A percentile compares a stretch with the other conserved stretches of the same genome.
These are phyloP conservation scores for Panurus biarmicus DNA, from an alignment of 2,113 vertebrate species.

Conservation along the genomic window DNA sequence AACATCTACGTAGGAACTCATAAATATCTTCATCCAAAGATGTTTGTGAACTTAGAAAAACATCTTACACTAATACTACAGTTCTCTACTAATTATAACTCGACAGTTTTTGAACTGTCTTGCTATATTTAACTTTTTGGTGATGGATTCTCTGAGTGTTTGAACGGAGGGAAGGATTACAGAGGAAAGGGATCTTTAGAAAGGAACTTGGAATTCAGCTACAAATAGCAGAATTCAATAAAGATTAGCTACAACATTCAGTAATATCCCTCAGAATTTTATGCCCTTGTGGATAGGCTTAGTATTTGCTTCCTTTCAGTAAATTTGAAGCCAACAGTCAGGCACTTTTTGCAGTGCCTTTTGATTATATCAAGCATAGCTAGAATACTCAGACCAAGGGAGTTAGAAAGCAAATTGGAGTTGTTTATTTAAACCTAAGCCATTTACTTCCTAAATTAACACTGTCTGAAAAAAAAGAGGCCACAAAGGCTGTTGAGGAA, in stretches of 20 bases:
- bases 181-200: background rate
- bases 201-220: background rate
- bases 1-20: background rate
- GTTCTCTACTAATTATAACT: background rate
- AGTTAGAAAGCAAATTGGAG: background rate
- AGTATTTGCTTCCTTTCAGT: background rate
- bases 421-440: background rate
- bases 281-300: background rate
- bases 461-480: background rate
- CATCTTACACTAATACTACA: background rate
- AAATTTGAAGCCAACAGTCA: background rate
- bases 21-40: background rate
- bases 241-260: background rate
- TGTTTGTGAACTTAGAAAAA: background rate
- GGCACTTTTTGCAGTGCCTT: background rate
- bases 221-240: background rate
- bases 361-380: background rate
- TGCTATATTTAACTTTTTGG: background rate
- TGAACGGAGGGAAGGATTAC: background rate
- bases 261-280: background rate
- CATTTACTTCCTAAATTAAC: slow-evolving; percentile 1
- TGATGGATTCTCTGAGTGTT: background rate
- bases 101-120: background rate
- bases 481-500: background rate
- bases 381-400: background rate